Base-by-base conservation (phyloP, 2,797 vertebrate species). In the Serranus cabrilla region DNA sequence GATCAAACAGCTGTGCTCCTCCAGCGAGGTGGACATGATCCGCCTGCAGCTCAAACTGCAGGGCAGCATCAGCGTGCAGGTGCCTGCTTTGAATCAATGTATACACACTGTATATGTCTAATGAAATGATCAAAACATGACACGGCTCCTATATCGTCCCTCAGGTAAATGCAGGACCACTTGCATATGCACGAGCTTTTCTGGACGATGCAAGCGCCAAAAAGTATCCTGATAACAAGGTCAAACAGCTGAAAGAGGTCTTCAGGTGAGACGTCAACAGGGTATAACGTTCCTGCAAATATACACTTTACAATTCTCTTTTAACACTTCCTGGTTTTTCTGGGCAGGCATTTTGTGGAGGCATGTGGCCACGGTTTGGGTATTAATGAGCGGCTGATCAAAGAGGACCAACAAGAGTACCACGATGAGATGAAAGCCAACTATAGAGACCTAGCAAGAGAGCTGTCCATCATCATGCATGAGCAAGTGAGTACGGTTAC, bases 351-450 rank as follows among this genome's bases (percentile, higher is more conserved):
- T 92, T 99, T 99, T 93, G 98, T 99, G 87, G 98, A 99, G 91
- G 97, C 97, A 7, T 99, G 97, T 31, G 98, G 98, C n/a, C 97
- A 97, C 9, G 98, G 96, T 68, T 90, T 99, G 47, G 95, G 94
- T 43, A 91, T 99, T 52, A 99, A 99, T 16, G 98, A 99, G 83
- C 94, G 97, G 3, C 95, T 99, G 62, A 99, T 98, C 87, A 99
- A 99, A 87, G 98, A 99, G 89, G 98, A 99, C 92, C 98, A 98
- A 71, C 91, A 98, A 87, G 97, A 99, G 87, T 99, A 99, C 85
- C 98, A 99, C 75, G 97, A 99, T 70, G 98, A 99, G 93, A 98
- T 99, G 97, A 99, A 99, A 80, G 96, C 97, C 50, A 99, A 96
- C 93, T 99, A 98, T 83, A 95, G 97, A 89, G 97, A 99, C 82